Percentiles rank a stretch among this genome's conserved stretches.
Conservation (phyloP, 2,113 vertebrate genomes). For the Megalops atlanticus region DNA sequence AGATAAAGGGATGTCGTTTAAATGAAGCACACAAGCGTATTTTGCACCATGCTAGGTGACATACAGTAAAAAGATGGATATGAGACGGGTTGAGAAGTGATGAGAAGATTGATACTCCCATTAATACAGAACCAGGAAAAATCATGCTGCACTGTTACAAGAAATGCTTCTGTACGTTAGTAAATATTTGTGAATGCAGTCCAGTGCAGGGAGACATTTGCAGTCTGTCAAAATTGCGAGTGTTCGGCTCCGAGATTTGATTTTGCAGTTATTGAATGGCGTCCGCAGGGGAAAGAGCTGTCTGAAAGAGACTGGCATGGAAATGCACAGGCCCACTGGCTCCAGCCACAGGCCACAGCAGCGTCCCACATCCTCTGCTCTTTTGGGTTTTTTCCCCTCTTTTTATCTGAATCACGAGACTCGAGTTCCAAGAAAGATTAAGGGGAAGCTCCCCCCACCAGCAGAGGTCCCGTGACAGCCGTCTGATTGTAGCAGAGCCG, state of each 20-base stretch:
- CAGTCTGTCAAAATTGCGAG: neutral
- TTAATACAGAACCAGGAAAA: neutral
- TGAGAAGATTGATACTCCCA: too few species aligned
- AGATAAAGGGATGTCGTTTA: neutral
- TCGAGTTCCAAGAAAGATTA: conserved; percentile 62
- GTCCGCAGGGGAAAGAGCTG: too few species aligned
- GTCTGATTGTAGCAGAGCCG: conserved; percentile 16
- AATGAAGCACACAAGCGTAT: neutral
- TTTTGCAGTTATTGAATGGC: too few species aligned
- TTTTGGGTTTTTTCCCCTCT: neutral
- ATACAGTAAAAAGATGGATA: neutral
- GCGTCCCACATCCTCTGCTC: neutral
- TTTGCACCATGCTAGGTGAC: neutral
- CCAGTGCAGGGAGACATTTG: neutral
- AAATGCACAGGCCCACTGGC: too few species aligned
- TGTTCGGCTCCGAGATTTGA: neutral
- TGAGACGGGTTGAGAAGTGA: too few species aligned
- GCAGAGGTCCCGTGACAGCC: conserved; percentile 46
- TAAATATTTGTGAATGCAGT: neutral
- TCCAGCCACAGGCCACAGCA: neutral
- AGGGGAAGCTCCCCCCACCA: conserved; percentile 47
- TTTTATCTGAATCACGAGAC: conserved; percentile 55
- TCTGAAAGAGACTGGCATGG: too few species aligned
- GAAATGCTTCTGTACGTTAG: neutral
- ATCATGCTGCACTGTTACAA: neutral